These are phyloP conservation scores for Alligator mississippiensis DNA, from an alignment of 2,113 vertebrate genomes.

Conservation along the genomic window DNA sequence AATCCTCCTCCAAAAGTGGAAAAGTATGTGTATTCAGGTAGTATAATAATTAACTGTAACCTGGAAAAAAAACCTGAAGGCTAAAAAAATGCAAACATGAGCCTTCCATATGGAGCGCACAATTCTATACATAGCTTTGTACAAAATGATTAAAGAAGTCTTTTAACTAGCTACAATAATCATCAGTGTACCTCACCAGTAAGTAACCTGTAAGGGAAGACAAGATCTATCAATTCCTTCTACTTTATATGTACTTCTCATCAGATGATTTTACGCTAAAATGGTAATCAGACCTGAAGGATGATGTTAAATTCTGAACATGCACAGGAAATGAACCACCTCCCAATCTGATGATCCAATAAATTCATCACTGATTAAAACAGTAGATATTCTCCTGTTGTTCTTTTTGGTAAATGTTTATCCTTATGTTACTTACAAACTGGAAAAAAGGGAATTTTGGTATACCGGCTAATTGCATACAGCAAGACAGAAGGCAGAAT, in stretches of 20 bases:
- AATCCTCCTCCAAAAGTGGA: neutral
- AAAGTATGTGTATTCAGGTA: neutral
- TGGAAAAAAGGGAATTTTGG: neutral
- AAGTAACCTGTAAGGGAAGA: neutral
- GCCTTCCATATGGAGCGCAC: neutral
- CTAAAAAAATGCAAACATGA: neutral
- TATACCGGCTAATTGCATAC: too few species aligned
- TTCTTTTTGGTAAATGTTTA: neutral
- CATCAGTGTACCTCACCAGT: neutral
- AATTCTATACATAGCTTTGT: neutral
- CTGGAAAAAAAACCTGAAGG: conserved; percentile 15
- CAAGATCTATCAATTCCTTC: neutral
- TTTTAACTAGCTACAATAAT: neutral
- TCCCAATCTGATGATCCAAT: neutral
- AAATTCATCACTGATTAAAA: neutral
- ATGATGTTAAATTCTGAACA: neutral
- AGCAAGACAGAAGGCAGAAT: too few species aligned
- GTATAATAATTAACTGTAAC: neutral
- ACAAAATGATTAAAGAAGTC: neutral
- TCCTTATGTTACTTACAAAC: neutral
- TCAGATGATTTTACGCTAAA: neutral
- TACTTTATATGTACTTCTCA: neutral
- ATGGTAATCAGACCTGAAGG: neutral
- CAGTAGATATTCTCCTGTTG: neutral
- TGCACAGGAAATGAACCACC: neutral